Conservation (phyloP, 2,113 vertebrate species). For the Excalfactoria chinensis region DNA sequence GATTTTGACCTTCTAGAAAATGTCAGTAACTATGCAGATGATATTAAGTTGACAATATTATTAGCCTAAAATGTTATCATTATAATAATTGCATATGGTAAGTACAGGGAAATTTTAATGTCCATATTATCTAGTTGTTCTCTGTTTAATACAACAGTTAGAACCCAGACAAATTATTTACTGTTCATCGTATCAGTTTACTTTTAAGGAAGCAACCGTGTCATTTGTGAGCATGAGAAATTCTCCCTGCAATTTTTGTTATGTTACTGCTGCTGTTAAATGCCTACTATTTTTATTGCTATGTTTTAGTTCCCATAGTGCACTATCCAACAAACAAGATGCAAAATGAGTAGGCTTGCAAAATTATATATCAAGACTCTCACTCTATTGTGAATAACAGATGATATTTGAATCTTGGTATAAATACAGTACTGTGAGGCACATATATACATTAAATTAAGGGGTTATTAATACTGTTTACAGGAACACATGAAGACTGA, state of each 20-base stretch:
- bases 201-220: not conserved
- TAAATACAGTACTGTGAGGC: not conserved
- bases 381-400: not conserved
- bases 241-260: not conserved
- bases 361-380: not conserved
- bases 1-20: slow-evolving; percentile 11
- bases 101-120: not conserved
- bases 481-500: not conserved
- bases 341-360: not conserved
- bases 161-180: not conserved
- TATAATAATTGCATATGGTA: not conserved
- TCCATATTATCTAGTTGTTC: not conserved
- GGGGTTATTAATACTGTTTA: not conserved
- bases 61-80: not conserved
- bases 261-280: not conserved
- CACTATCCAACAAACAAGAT: not conserved
- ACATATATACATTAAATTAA: not conserved
- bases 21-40: not conserved
- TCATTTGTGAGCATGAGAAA: not conserved
- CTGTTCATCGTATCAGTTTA: not conserved
- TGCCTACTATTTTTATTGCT: not conserved
- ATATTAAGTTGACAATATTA: not conserved
- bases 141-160: not conserved
- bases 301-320: not conserved
- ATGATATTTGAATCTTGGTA: not conserved